Conservation (phyloP, 2,888 invertebrate species). For the Clitarchus hookeri region DNA sequence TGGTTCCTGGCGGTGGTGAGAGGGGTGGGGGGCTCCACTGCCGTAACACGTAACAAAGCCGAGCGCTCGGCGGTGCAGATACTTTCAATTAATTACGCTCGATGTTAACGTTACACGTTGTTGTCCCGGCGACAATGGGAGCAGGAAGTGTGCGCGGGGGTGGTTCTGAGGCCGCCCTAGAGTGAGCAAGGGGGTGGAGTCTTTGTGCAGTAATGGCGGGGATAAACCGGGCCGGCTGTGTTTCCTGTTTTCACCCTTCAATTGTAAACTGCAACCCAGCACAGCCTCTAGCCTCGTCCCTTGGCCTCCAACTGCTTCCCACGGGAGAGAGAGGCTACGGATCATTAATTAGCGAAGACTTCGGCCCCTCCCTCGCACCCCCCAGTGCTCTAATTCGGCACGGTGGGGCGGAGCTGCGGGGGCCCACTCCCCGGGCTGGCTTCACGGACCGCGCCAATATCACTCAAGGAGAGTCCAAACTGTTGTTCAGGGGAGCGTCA, state of each 20-base stretch:
- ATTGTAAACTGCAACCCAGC: not conserved
- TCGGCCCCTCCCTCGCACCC: not conserved
- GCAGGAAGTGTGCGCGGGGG: not conserved
- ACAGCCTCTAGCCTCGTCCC: too few relatives aligned
- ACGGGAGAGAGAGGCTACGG: not conserved
- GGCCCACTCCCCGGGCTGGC: too few relatives aligned
- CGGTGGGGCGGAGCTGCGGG: too few relatives aligned
- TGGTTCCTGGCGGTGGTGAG: not conserved
- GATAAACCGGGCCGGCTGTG: not conserved
- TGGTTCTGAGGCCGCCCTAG: not conserved
- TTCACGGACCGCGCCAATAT: too few relatives aligned
- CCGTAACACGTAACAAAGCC: not conserved
- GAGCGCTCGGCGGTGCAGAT: not conserved
- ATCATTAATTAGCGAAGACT: conserved; percentile 2
- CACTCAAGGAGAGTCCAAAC: too few relatives aligned
- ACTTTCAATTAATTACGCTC: conserved; percentile 10
- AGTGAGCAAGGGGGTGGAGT: not conserved
- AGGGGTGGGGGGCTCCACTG: not conserved
- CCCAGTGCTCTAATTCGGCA: too few relatives aligned
- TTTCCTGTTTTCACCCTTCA: conserved; percentile 14
- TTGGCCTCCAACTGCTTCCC: too few relatives aligned
- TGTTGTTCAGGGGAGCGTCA: too few relatives aligned
- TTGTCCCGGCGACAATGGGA: not conserved
- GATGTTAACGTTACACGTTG: not conserved
- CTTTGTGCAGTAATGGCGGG: too few relatives aligned